Base-by-base conservation (phyloP, 2,888 invertebrate species). In the Chalcosyrphus nemorum region DNA sequence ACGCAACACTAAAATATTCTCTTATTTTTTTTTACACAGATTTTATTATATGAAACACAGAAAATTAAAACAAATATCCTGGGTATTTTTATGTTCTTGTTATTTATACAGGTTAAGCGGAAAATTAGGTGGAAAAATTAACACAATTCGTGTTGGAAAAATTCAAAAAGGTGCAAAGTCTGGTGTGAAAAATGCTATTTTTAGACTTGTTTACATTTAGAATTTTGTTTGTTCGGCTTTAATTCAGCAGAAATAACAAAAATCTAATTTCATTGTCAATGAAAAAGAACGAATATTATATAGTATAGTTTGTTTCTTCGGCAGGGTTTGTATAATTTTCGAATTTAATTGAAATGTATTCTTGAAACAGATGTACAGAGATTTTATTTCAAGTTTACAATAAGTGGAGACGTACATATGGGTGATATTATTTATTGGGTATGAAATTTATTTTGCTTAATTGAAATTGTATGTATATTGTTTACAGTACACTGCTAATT, bases 191-290 rank as follows among this genome's bases (percentile, higher is more conserved):
- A 17, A 29, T 27, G 21, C 7, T 71, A 71, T 71, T 41, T 71
- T 71, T 59, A 27, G 19, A 45, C 13, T 32, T 71, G 63, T 78
- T 71, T 71, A 71, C 47, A 32, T 45, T 56, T 9, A 21, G 11
- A 43, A 54, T 45, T n/a, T 24, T 45, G 24, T 24, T 21, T 57
- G 5, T 38, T 50, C 19, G 17, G 15, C 24, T 45, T 32, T 32
- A 35, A 57, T 70, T 57, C 4, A 38, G 17, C 15, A 50, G 24
- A 50, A 32, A 50, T 13, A 50, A 13, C 15, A 6, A 17, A 54
- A 56, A 43, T 21, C 13, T 15, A 19, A 70, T 70, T 70, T 56
- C 56, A 45, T 56, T 70, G 56, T 45, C 68, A 70, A 56, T 70
- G 68, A 56, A 45, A n/a, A 70, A 29, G 17, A 21, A 21, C 11